Percentiles rank a stretch among this genome's conserved stretches.
Conservation (phyloP, 1,140 invertebrate genomes). For the Sarcophaga peregrina region DNA sequence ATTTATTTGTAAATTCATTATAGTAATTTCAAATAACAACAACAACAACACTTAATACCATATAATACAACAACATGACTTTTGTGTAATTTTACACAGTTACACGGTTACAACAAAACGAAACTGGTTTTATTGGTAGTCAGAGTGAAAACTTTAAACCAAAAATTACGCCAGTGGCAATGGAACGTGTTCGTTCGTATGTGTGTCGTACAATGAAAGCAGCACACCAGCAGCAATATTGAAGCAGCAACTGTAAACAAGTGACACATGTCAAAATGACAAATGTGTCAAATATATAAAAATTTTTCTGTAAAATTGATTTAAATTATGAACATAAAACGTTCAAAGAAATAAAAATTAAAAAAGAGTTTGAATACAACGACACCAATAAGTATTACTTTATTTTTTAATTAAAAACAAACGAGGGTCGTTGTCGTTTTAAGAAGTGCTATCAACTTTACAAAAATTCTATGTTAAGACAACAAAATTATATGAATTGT, state of each 20-base stretch:
- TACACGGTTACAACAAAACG: background rate
- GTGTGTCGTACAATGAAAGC: background rate
- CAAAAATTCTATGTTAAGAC: too few relatives aligned
- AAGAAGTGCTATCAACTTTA: background rate
- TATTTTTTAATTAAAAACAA: conserved; percentile 9
- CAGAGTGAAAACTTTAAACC: background rate
- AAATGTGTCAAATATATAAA: conserved; percentile 18
- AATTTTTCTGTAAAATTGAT: background rate
- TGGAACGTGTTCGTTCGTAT: background rate
- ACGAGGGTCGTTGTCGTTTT: background rate
- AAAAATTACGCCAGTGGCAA: background rate
- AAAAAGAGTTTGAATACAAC: background rate
- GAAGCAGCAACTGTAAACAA: background rate
- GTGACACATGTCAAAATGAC: conserved; percentile 26
- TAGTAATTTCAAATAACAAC: background rate
- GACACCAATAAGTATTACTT: background rate
- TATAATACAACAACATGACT: background rate
- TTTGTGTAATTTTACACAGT: conserved; percentile 15
- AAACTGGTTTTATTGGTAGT: background rate
- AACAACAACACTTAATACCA: background rate
- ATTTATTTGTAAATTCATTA: background rate
- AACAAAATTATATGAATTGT: too few relatives aligned
- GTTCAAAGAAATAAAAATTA: background rate
- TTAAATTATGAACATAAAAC: conserved; percentile 22
- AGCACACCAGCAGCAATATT: background rate